Evolutionary conservation across 1,140 invertebrate species (phyloP).

Genomic region (Drosophila mayri): DNA sequence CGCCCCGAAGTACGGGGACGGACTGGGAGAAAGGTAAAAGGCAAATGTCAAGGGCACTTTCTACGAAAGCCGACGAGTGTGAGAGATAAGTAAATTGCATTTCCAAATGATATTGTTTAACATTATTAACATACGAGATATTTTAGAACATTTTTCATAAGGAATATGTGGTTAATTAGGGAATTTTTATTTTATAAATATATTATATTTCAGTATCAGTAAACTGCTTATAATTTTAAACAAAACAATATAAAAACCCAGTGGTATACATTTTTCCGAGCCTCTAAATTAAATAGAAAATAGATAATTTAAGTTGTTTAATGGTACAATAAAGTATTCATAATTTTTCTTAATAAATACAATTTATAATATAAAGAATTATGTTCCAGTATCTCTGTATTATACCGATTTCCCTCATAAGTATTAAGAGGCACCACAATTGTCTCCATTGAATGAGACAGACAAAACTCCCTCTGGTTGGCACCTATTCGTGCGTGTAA

Average conservation of each 20-base stretch:
- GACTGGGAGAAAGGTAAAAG: constrained; percentile 46
- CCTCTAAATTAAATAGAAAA: too few species aligned
- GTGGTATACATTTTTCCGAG: too few species aligned
- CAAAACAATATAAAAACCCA: too few species aligned
- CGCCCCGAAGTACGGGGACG: constrained; percentile 20
- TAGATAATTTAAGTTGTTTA: too few species aligned
- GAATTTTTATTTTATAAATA: too few species aligned
- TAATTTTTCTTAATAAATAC: too few species aligned
- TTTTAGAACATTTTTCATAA: background rate
- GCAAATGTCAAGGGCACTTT: constrained; percentile 75
- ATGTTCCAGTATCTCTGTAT: background rate
- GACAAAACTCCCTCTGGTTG: constrained; percentile 5
- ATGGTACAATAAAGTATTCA: too few species aligned
- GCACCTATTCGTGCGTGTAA: background rate
- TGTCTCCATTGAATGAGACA: constrained; percentile 9
- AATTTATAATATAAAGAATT: background rate
- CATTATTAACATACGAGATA: background rate
- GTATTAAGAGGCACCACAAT: background rate
- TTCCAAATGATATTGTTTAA: constrained; percentile 1
- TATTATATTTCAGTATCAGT: too few species aligned
- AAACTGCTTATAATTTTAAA: too few species aligned
- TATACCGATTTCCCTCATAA: background rate
- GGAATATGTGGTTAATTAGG: too few species aligned
- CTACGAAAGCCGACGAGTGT: constrained; percentile 1
- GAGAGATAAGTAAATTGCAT: constrained; percentile 18